Evolutionary conservation across 2,797 vertebrate genomes (phyloP), one percentile per base, ranked within the genome.

Genomic region (Forpus xanthops): DNA sequence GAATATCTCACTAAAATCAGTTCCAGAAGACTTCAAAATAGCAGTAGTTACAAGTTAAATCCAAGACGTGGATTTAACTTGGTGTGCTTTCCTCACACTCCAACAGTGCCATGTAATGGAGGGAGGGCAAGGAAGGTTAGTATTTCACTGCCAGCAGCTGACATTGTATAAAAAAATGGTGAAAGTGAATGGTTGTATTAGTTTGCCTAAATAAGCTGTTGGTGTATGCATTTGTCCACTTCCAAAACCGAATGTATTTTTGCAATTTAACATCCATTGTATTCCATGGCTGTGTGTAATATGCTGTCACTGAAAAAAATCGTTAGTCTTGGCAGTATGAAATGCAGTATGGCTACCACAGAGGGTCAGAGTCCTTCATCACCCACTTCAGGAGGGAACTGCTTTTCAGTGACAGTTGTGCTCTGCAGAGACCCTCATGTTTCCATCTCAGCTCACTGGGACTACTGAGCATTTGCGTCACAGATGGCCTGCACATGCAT

Each of bases 401-500:
- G 0, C 83, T 85, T 58, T 41, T 73, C 75, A 50, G 68, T 47
- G 87, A 52, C 67, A 91, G 60, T 65, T 83, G 74, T 80, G 90
- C 87, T 87, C 82, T 31, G 42, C 64, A 76, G 72, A 74, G 60
- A 37, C 71, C 60, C 85, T 83, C 52, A 19, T 44, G 35, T 71
- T 79, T 52, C 76, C 73, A 53, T 39, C 75, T 49, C 81, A 16
- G 62, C 71, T 85, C 39, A 6, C 61, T 49, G 77, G 56, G 65
- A 25, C 64, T 79, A 42, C 70, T 3, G 55, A 95, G 81, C 79
- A 17, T 67, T 84, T 61, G 55, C 50, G 89, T 68, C 94, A 41
- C 95, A 94, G 94, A 91, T 93, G 96, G 96, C 30, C 79, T 6
- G 85, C 87, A 78, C 89, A 83, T 56, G 94, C 96, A 41, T 58